Percentiles rank a stretch among this genome's conserved stretches.
phyloP scores from a whole-genome alignment of 2,888 invertebrate species.

The Drosophila helvetica region DNA sequence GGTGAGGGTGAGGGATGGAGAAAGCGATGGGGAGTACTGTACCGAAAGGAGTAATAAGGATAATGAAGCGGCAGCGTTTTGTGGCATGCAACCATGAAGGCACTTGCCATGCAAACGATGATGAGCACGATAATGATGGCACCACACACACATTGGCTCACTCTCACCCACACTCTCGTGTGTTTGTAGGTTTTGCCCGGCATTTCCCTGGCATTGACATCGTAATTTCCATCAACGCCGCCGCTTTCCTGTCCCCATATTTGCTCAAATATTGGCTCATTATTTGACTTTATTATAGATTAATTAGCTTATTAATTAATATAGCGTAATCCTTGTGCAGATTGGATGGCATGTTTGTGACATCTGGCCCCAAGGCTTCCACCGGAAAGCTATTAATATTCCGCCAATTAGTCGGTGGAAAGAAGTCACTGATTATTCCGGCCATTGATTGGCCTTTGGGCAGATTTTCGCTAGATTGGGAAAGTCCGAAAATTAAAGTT shows the following conservation, averaged over 20 bases:
- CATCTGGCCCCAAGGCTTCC: slow-evolving; percentile 24
- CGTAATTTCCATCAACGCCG: slow-evolving; percentile 47
- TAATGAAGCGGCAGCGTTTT: slow-evolving; percentile 63
- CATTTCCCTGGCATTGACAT: slow-evolving; percentile 43
- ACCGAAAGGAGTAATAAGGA: slow-evolving; percentile 76
- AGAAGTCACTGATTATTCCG: not conserved
- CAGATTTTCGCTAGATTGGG: not conserved
- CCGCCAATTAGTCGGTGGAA: slow-evolving; percentile 43
- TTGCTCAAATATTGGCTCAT: slow-evolving; percentile 70
- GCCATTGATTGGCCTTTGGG: not conserved
- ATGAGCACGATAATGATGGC: slow-evolving; percentile 76
- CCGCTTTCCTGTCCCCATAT: slow-evolving; percentile 53
- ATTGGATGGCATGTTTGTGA: slow-evolving; percentile 28
- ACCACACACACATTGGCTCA: slow-evolving; percentile 43
- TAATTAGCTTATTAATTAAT: slow-evolving; percentile 74
- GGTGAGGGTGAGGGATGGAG: not conserved
- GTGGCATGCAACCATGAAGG: slow-evolving; percentile 53
- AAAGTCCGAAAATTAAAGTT: no score
- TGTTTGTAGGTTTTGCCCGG: slow-evolving; percentile 5
- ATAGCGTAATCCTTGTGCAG: slow-evolving; percentile 10
- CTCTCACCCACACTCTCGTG: not conserved
- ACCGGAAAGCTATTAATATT: slow-evolving; percentile 40
- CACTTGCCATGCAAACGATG: slow-evolving; percentile 73
- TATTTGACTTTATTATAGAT: slow-evolving; percentile 70
- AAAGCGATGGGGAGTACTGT: slow-evolving; percentile 13